These are phyloP conservation scores for Helarctos malayanus DNA, from an alignment of 2,797 vertebrate species.

Conservation along the genomic window DNA sequence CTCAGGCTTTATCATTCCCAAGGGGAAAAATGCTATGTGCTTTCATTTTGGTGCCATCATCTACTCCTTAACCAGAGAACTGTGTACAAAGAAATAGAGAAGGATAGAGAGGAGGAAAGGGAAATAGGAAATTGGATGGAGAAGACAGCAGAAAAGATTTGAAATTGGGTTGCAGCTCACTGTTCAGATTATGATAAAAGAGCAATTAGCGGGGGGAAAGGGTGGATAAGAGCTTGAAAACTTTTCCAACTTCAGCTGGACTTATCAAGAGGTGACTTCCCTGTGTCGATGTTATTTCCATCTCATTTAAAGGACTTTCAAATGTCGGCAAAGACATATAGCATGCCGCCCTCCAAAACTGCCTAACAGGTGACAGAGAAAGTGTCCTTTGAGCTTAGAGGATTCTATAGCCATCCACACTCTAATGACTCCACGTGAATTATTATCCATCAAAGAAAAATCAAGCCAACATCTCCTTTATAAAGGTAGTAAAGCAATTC, in stretches of 20 bases:
- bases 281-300: background rate
- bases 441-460: background rate
- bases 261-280: background rate
- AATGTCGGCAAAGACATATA: background rate
- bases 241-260: slow-evolving; percentile 24
- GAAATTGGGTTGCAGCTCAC: background rate
- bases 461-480: background rate
- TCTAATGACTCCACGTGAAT: background rate
- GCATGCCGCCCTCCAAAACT: background rate
- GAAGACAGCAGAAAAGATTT: slow-evolving; percentile 41
- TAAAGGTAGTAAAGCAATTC: background rate
- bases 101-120: background rate
- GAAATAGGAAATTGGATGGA: background rate
- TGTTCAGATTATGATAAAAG: slow-evolving; percentile 52
- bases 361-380: background rate
- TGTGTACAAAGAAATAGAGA: slow-evolving; percentile 13
- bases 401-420: background rate
- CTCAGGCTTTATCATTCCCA: background rate
- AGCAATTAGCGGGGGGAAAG: background rate
- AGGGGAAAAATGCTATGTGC: background rate
- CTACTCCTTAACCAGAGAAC: background rate
- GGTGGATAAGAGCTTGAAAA: background rate
- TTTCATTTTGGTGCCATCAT: slow-evolving; percentile 5
- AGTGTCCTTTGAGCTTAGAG: background rate
- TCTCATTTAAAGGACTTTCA: slow-evolving; percentile 34